A percentile compares a stretch with the other conserved stretches of the same genome.
phyloP scores from a whole-genome alignment of 2,113 vertebrate species.

The Rhinichthys klamathensis region DNA sequence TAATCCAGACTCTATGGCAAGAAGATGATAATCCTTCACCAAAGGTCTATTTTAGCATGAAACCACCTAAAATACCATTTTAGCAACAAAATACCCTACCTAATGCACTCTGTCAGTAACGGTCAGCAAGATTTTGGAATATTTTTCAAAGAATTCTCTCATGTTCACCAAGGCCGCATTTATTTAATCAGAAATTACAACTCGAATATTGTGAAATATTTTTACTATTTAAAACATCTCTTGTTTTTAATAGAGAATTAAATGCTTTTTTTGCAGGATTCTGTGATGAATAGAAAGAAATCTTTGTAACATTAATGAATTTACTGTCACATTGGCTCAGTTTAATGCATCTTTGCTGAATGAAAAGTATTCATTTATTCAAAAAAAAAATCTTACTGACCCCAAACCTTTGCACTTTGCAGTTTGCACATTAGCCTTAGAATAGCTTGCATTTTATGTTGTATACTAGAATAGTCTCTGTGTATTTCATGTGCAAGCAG shows the following conservation, averaged over 20 bases:
- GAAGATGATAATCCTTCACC: neutral
- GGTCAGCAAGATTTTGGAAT: neutral
- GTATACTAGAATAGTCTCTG: neutral
- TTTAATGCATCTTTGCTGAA: too few species aligned
- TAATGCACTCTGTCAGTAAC: neutral
- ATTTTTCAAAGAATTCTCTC: neutral
- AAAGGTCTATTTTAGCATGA: neutral
- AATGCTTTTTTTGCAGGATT: neutral
- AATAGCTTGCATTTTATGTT: neutral
- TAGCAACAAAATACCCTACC: neutral
- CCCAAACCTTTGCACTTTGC: neutral
- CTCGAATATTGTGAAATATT: neutral
- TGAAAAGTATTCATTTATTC: neutral
- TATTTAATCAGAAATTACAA: neutral
- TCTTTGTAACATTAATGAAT: too few species aligned
- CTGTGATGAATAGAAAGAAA: neutral
- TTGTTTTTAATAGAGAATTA: too few species aligned
- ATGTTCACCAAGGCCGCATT: neutral
- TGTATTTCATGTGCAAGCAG: neutral
- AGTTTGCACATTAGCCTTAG: too few species aligned
- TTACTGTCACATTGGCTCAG: too few species aligned
- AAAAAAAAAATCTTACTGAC: neutral
- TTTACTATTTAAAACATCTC: too few species aligned
- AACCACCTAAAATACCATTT: neutral
- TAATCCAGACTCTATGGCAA: slow-evolving; percentile 2